Evolutionary conservation across 2,797 vertebrate species (phyloP).

Genomic region (Epinephelus awoara): DNA sequence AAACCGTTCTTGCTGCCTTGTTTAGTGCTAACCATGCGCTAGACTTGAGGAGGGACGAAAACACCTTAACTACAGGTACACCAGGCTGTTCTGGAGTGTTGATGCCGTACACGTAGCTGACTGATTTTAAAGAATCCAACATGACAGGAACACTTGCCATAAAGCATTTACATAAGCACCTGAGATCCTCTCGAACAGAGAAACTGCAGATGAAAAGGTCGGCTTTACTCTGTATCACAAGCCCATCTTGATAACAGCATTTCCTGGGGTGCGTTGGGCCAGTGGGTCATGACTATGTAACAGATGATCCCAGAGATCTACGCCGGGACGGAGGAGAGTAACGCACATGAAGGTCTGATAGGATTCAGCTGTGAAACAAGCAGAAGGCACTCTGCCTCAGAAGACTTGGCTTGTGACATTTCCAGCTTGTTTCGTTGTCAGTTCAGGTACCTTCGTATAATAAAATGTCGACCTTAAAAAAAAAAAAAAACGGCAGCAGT

Average conservation of each 20-base stretch:
- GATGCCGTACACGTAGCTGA: not conserved
- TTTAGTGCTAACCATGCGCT: not conserved
- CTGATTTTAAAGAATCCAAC: conserved; percentile 1
- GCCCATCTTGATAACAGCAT: conserved; percentile 1
- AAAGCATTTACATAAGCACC: conserved; percentile 3
- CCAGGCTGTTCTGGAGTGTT: not conserved
- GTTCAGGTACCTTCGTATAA: not conserved
- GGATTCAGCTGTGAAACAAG: conserved; percentile 16
- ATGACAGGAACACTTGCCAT: conserved; percentile 4
- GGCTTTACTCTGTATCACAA: conserved; percentile 7
- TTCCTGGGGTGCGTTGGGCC: conserved; percentile 29
- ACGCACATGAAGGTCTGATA: conserved; percentile 9
- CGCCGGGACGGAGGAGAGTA: not conserved
- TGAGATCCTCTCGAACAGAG: conserved; percentile 13
- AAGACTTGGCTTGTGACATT: conserved; percentile 42
- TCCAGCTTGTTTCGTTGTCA: conserved; percentile 26
- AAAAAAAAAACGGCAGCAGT: not conserved
- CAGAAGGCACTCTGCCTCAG: conserved; percentile 13
- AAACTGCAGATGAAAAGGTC: conserved; percentile 18
- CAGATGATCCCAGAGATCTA: conserved; percentile 4
- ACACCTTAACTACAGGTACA: not conserved
- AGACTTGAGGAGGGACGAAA: not conserved
- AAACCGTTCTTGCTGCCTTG: not conserved
- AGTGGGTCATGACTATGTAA: conserved; percentile 46
- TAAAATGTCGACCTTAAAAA: conserved; percentile 32